Evolutionary conservation across 2,888 invertebrate genomes (phyloP).

Genomic region (Drosophila rubida): DNA sequence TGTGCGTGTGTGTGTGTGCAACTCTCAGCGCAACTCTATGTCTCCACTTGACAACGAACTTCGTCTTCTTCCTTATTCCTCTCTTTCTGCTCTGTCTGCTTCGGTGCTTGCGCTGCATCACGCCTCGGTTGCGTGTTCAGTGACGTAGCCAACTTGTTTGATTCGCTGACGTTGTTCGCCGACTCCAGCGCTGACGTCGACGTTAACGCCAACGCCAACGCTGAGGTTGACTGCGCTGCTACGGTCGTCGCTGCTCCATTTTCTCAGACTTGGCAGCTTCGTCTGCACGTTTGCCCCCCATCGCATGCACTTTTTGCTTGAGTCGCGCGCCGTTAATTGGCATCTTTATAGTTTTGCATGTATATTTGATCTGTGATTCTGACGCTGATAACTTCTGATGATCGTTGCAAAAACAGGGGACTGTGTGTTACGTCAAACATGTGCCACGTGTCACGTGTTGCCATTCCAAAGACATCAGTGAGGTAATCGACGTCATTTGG

Average conservation of each 20-base stretch:
- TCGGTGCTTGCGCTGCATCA: slow-evolving; percentile 45
- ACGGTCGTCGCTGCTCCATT: slow-evolving; percentile 35
- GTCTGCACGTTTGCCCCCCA: neutral
- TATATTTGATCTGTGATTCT: slow-evolving; percentile 31
- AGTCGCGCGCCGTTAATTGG: slow-evolving; percentile 61
- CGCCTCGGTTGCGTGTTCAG: slow-evolving; percentile 60
- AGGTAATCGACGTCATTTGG: slow-evolving; percentile 41
- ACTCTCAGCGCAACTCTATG: slow-evolving; percentile 32
- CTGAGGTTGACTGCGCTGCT: slow-evolving; percentile 29
- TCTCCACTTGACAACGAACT: slow-evolving; percentile 37
- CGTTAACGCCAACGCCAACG: neutral
- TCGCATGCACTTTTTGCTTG: neutral
- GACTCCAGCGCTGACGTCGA: slow-evolving; percentile 5
- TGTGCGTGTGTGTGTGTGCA: slow-evolving; percentile 24
- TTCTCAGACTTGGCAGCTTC: slow-evolving; percentile 34
- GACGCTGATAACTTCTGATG: slow-evolving; percentile 39
- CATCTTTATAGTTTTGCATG: slow-evolving; percentile 23
- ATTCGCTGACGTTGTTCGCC: slow-evolving; percentile 12
- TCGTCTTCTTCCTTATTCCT: slow-evolving; percentile 19
- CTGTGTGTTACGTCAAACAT: slow-evolving; percentile 55
- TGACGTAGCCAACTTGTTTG: slow-evolving; percentile 59
- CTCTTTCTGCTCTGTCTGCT: slow-evolving; percentile 1
- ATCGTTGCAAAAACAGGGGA: slow-evolving; percentile 25
- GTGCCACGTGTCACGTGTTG: slow-evolving; percentile 51
- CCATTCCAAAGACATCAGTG: slow-evolving; percentile 11